phyloP scores from a whole-genome alignment of 2,888 invertebrate species.

The Drosophila infuscata region DNA sequence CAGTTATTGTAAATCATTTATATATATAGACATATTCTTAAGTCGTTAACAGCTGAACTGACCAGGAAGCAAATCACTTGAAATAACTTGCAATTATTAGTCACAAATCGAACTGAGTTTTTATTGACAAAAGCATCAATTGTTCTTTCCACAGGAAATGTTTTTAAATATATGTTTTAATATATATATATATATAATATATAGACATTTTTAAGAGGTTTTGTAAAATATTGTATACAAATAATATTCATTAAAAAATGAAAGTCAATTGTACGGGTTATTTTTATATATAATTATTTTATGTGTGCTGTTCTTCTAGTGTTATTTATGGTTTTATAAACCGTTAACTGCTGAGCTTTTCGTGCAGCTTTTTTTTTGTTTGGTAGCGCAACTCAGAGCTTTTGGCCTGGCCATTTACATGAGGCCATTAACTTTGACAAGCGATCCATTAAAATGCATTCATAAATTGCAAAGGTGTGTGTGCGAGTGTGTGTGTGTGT shows the following conservation, averaged over 20 bases:
- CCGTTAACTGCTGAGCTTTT: constrained; percentile 9
- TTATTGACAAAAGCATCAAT: neutral
- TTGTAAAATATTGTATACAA: neutral
- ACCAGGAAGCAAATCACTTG: constrained; percentile 5
- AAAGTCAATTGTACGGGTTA: neutral
- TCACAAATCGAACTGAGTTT: neutral
- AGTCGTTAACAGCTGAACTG: constrained; percentile 3
- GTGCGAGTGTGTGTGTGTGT: constrained; percentile 10
- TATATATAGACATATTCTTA: constrained; percentile 6
- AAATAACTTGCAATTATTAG: neutral
- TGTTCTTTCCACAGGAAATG: neutral
- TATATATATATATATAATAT: neutral
- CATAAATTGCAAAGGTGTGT: constrained; percentile 70
- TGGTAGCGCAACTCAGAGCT: constrained; percentile 3
- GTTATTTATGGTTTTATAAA: neutral
- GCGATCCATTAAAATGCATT: constrained; percentile 75
- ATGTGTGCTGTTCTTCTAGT: neutral
- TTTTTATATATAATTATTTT: neutral
- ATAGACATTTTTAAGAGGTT: neutral
- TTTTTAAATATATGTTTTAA: neutral
- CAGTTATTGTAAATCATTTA: constrained; percentile 7
- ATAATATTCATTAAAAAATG: neutral
- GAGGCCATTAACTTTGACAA: constrained; percentile 65
- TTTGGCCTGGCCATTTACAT: constrained; percentile 46
- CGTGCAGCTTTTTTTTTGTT: constrained; percentile 18